Evolutionary conservation across 2,113 vertebrate genomes (phyloP), one percentile per base, ranked within the genome.

Genomic region (Carollia perspicillata): DNA sequence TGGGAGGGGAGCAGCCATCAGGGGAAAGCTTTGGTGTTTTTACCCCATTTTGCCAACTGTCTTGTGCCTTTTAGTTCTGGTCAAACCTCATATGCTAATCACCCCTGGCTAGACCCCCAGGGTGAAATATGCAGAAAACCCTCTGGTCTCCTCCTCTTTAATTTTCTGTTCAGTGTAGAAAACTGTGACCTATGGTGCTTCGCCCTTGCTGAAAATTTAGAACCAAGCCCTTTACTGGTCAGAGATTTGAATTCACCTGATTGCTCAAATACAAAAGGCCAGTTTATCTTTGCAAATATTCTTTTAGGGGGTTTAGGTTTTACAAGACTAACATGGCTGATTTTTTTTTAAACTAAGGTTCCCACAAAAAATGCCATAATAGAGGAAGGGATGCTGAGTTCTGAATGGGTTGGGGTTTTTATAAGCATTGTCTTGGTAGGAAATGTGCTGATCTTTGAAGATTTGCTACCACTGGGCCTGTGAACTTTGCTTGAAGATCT

Each of bases 51-150:
- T 1, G 0, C 55, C 81, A 75, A 14, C 83, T 5, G 14, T 66
- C 63, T 92, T 94, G 68, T 75, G 53, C 71, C 84, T 90, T 93
- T 95, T 53, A 77, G 79, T 92, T 84, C 42, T 72, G 78, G 40
- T 69, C n/a, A 47, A 71, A 77, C 37, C 28, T 0, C 14, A 65
- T 60, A 33, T 68, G 93, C 75, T 72, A 13, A 49, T 69, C 33
- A 18, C 65, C 40, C 33, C 65, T 28, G 42, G 8, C 49, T n/a
- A 51, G 40, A 86, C 7, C 42, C 42, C 30, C 26, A 71, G 60
- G 77, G 68, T 23, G 14, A 79, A 72, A 78, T 60, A 80, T 84
- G 23, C 68, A 53, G 78, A 96, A 91, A 65, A 75, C 23, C 23
- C 30, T 91, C 28, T n/a, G 30, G 22, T 42, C 8, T 1, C 78